Evolutionary conservation across 2,888 invertebrate species (phyloP).

Genomic region (Scrobipalpa atriplicella): DNA sequence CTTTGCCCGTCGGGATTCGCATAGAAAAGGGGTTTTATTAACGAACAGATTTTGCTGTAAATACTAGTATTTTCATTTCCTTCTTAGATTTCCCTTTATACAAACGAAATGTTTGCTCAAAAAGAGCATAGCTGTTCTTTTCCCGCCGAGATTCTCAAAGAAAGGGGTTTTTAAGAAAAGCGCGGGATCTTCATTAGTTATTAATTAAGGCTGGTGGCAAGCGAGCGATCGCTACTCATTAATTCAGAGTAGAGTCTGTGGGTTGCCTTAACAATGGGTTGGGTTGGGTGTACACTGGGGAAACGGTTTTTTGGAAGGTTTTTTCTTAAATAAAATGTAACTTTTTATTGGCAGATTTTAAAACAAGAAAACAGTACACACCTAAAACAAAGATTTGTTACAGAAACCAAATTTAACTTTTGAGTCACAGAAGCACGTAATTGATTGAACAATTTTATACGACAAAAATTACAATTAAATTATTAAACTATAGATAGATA

Average conservation of each 20-base stretch:
- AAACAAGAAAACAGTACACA: no score
- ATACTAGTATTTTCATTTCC: neutral
- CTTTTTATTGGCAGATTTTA: no score
- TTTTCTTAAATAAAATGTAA: neutral
- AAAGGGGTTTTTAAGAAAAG: conserved; percentile 12
- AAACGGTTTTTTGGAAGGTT: neutral
- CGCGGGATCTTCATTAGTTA: conserved; percentile 52
- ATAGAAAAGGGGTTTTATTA: no score
- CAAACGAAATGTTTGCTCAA: conserved; percentile 5
- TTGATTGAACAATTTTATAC: no score
- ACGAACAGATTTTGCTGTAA: no score
- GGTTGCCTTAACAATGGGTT: conserved; percentile 47
- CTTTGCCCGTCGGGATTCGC: no score
- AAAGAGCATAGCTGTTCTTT: neutral
- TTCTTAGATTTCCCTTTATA: neutral
- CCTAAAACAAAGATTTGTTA: no score
- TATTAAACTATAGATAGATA: no score
- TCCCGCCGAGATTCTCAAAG: neutral
- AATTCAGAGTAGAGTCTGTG: conserved; percentile 60
- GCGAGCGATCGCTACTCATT: conserved; percentile 55
- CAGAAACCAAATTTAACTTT: no score
- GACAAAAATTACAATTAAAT: no score
- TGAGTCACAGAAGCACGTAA: no score
- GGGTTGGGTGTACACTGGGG: conserved; percentile 39
- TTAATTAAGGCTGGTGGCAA: conserved; percentile 60